Evolutionary conservation across 2,113 vertebrate genomes (phyloP).

Genomic region (Cryptotis parvus): DNA sequence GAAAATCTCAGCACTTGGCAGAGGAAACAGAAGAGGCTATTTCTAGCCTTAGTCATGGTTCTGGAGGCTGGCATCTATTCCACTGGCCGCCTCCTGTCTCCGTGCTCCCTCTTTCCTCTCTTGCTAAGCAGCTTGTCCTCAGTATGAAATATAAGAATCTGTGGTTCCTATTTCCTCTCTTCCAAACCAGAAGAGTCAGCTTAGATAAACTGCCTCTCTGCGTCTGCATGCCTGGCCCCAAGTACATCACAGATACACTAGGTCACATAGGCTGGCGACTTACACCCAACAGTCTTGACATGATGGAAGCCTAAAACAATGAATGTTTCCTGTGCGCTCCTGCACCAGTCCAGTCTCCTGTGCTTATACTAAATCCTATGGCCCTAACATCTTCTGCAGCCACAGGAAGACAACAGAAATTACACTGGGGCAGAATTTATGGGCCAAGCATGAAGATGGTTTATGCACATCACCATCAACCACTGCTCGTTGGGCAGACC

Average conservation of each 20-base stretch:
- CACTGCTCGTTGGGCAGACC: neutral
- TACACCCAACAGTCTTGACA: neutral
- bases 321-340: neutral
- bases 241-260: neutral
- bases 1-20: neutral
- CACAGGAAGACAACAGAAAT: constrained; percentile 7
- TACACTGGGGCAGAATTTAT: neutral
- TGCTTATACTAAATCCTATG: neutral
- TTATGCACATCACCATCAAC: neutral
- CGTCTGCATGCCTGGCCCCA: neutral
- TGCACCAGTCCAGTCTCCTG: neutral
- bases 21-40: constrained; percentile 58
- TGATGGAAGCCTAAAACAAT: neutral
- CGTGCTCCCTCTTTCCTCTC: neutral
- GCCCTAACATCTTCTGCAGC: neutral
- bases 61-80: neutral
- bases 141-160: neutral
- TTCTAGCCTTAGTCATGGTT: constrained; percentile 19
- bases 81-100: neutral
- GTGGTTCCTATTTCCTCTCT: neutral
- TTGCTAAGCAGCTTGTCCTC: neutral
- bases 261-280: neutral
- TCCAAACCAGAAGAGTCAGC: neutral
- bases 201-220: neutral
- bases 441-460: neutral